Conservation (phyloP, 2,888 invertebrate genomes). For the Drosophila neotestacea region DNA sequence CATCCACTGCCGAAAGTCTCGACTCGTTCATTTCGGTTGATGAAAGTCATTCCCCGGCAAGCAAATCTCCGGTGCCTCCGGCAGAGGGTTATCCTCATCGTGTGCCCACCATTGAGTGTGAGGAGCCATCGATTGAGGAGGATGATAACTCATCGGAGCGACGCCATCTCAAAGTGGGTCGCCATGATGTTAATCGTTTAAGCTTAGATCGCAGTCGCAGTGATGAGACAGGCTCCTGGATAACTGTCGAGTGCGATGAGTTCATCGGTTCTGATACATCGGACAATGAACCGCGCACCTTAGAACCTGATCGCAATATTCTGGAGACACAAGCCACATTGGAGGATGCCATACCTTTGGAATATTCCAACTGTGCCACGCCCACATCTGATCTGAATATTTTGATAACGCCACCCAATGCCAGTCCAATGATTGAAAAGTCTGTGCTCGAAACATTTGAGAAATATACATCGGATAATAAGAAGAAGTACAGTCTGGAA, state of each 20-base stretch:
- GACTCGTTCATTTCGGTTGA: conserved; percentile 86
- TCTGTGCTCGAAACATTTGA: conserved; percentile 82
- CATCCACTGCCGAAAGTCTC: conserved; percentile 86
- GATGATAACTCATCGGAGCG: conserved; percentile 82
- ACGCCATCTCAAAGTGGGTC: conserved; percentile 82
- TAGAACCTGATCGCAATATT: conserved; percentile 83
- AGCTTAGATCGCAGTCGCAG: conserved; percentile 87
- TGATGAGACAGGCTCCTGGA: conserved; percentile 90
- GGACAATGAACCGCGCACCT: conserved; percentile 85
- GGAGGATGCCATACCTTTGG: conserved; percentile 87
- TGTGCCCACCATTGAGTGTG: conserved; percentile 85
- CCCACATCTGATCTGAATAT: conserved; percentile 85
- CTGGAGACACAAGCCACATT: conserved; percentile 87
- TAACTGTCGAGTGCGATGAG: conserved; percentile 89
- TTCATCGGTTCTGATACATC: conserved; percentile 88
- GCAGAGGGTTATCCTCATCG: conserved; percentile 80
- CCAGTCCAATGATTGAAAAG: conserved; percentile 87
- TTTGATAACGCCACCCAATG: conserved; percentile 88
- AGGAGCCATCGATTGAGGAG: conserved; percentile 85
- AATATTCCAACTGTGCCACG: conserved; percentile 85
- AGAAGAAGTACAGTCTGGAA: conserved; percentile 88
- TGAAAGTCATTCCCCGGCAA: conserved; percentile 88
- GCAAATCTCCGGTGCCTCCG: conserved; percentile 78
- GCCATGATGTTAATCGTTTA: conserved; percentile 81
- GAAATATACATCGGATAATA: conserved; percentile 82